Evolutionary conservation across 2,113 vertebrate species (phyloP), one percentile per base, ranked within the genome.

Genomic region (Nothoprocta pentlandii): DNA sequence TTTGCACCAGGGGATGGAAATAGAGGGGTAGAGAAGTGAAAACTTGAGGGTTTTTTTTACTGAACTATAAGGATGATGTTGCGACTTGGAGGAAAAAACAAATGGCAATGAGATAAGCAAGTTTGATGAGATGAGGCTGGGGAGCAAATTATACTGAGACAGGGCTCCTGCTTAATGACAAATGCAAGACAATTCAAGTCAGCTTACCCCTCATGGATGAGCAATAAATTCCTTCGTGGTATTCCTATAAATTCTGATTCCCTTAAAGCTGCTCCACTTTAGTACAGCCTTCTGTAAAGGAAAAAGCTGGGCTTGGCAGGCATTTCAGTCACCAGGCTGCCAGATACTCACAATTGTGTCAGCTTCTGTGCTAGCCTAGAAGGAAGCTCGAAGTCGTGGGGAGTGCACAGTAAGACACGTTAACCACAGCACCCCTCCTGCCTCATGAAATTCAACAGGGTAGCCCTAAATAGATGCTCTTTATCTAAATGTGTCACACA

Each of bases 401-500:
- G 61, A 92, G 10, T 2, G 16, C 44, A 68, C 20, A 64, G n/a
- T 58, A 28, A 71, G 17, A 71, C 63, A 28, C 36, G 28, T 36
- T 78, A 75, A 56, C 58, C 70, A 75, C 80, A 61, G 39, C 19
- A 82, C 66, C 62, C 59, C 85, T 92, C 81, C 78, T 87, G 66
- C 71, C 58, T 84, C 63, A 66, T 26, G 44, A 91, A 85, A 92
- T n/a, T 61, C 76, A 71, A 39, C 47, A 75, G 42, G 32, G 30
- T 26, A 61, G 25, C 76, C 61, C 54, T 56, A 95, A 93, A 94
- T 91, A 94, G 81, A 61, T 39, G 47, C 0, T 0, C 34, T 80
- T 86, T 59, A 71, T 62, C 83, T 54, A 84, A 96, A 94, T 34
- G n/a, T 51, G 44, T 44, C 61, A n/a, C 74, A 73, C 36, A 81